Percentiles rank a stretch among this genome's conserved stretches.
These are phyloP conservation scores for Oceanodroma leucorhoa DNA, from an alignment of 2,797 vertebrate species.

Conservation along the genomic window DNA sequence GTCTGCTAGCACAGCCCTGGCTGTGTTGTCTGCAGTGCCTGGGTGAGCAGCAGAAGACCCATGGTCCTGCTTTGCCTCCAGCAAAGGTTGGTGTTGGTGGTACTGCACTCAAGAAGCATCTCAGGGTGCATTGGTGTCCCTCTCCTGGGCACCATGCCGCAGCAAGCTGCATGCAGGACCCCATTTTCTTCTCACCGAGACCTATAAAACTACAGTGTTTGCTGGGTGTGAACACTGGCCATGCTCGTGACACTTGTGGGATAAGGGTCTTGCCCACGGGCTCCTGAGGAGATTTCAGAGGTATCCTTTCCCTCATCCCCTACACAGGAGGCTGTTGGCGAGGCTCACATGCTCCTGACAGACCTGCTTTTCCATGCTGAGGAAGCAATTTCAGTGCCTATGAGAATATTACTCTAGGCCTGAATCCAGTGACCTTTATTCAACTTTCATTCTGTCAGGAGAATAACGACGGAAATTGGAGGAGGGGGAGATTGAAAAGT, in stretches of 20 bases:
- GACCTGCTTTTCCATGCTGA: background rate
- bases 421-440: background rate
- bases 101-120: background rate
- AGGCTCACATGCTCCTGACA: background rate
- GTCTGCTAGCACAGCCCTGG: background rate
- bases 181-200: background rate
- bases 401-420: background rate
- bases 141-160: background rate
- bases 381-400: background rate
- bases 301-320: background rate
- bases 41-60: background rate
- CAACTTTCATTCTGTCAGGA: background rate
- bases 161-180: background rate
- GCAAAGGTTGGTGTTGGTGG: background rate
- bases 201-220: background rate
- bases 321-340: background rate
- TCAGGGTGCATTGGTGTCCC: background rate
- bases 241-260: background rate
- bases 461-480: background rate
- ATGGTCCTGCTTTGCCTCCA: background rate
- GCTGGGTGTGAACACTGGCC: background rate
- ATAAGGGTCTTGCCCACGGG: rapidly evolving
- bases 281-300: background rate
- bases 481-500: background rate
- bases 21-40: background rate